These are phyloP conservation scores for Ariopsis seemanni DNA, from an alignment of 2,113 vertebrate species.

Conservation along the genomic window DNA sequence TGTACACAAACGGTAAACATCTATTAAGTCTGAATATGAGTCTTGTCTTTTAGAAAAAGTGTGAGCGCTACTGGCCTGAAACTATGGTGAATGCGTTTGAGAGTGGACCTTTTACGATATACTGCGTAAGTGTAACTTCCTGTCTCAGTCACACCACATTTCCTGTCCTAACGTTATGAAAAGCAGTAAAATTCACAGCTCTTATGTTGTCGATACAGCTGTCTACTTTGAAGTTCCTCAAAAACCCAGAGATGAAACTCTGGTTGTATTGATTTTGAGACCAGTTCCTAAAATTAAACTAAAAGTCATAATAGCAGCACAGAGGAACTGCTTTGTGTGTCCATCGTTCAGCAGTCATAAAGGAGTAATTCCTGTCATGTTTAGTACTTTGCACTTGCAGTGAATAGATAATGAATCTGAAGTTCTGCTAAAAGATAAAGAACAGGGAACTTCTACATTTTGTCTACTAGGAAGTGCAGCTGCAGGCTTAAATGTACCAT, in stretches of 20 bases:
- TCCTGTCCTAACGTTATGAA: conserved; percentile 39
- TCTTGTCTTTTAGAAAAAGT: conserved; percentile 84
- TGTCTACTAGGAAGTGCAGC: background rate
- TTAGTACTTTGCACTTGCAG: background rate
- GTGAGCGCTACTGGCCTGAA: conserved; percentile 90
- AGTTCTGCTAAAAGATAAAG: background rate
- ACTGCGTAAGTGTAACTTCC: conserved; percentile 81
- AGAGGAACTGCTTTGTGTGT: background rate
- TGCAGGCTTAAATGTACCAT: background rate
- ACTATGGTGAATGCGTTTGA: conserved; percentile 63
- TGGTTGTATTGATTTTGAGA: background rate
- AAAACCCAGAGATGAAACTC: background rate
- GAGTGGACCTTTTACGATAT: conserved; percentile 80
- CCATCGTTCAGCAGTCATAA: background rate
- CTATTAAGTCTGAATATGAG: background rate
- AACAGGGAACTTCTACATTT: background rate
- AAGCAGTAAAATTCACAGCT: background rate
- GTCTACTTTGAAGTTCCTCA: background rate
- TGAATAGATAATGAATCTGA: background rate
- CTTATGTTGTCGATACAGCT: too few relatives aligned
- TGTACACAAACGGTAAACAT: background rate
- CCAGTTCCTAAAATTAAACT: background rate
- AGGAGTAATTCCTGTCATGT: background rate
- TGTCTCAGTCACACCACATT: conserved; percentile 15
- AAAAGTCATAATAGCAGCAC: background rate